Base-by-base conservation (phyloP, 2,888 invertebrate genomes). In the Capitulum mitella region DNA sequence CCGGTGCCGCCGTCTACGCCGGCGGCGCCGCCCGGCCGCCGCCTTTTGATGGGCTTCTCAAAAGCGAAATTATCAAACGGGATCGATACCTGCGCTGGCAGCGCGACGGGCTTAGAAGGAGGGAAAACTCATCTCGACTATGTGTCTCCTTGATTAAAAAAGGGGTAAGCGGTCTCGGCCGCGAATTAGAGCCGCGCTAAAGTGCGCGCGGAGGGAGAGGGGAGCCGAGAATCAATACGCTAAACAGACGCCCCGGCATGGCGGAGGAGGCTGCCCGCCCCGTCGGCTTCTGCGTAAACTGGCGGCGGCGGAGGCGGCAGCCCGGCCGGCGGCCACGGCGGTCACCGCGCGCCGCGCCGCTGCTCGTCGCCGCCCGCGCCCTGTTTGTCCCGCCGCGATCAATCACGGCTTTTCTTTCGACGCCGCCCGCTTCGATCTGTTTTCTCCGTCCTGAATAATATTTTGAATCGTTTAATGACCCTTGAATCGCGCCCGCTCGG, bases 1-100 rank as follows among this genome's bases (percentile, higher is more conserved):
- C n/a, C n/a, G n/a, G n/a, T n/a, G n/a, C n/a, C n/a, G n/a, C n/a
- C n/a, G n/a, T n/a, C n/a, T n/a, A n/a, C 64, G 64, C 14, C 34
- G 34, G 34, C 64, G 64, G 19, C 70, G 70, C 40, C 70, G 70
- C 70, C 40, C 70, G 70, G 70, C n/a, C n/a, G n/a, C n/a, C n/a
- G n/a, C 40, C 70, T 70, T 70, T 70, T 70, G 70, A 70, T 70
- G 70, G n/a, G 70, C 70, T 70, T 70, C 70, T 70, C 70, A 70
- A 70, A n/a, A 70, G 70, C 40, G 70, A 40, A 37, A 70, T 70
- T 26, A 40, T 40, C 70, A 19, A 6, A n/a, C n/a, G 3, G 22
- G 70, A 40, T 70, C 70, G 70, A 70, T 70, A 40, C 70, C 37
- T 19, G 10, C 61, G 26, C 61, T 32, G 64, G 5, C 34, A 43